Evolutionary conservation across 2,113 vertebrate species (phyloP).

Genomic region (Tilapia sparmanii): DNA sequence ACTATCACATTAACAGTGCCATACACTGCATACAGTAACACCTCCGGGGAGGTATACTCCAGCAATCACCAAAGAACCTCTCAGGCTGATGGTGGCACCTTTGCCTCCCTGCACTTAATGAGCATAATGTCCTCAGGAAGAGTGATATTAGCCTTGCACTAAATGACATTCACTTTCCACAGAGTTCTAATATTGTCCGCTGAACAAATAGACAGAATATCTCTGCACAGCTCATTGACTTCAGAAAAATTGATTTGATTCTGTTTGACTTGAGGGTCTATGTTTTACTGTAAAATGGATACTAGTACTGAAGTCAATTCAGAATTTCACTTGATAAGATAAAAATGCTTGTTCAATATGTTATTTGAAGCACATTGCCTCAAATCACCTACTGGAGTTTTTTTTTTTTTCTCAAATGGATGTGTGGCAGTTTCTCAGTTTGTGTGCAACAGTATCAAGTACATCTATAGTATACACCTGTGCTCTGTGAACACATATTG

Average conservation of each 20-base stretch:
- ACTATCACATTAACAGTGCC: neutral
- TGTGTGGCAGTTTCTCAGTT: neutral
- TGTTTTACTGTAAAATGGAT: slow-evolving; percentile 25
- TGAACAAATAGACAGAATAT: slow-evolving; percentile 34
- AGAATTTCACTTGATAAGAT: slow-evolving; percentile 3
- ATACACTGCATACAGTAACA: neutral
- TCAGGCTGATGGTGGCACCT: slow-evolving; percentile 42
- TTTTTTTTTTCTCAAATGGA: neutral
- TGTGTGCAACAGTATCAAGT: neutral
- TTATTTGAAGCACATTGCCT: neutral
- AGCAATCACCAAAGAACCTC: slow-evolving; percentile 55
- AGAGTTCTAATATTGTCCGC: slow-evolving; percentile 22
- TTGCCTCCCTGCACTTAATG: slow-evolving; percentile 21
- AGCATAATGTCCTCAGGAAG: slow-evolving; percentile 34
- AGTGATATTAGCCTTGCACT: neutral
- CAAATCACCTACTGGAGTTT: neutral
- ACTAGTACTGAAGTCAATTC: slow-evolving; percentile 7
- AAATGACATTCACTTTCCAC: slow-evolving; percentile 37
- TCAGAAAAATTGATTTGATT: slow-evolving; percentile 52
- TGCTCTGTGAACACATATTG: neutral
- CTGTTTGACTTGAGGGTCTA: slow-evolving; percentile 50
- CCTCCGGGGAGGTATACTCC: slow-evolving; percentile 7
- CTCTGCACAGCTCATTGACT: slow-evolving; percentile 49
- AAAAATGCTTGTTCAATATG: neutral
- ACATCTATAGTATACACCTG: neutral